A percentile compares a stretch with the other conserved stretches of the same genome.
Conservation (phyloP, 2,888 invertebrate genomes). For the Stenolophus ochropezus region DNA sequence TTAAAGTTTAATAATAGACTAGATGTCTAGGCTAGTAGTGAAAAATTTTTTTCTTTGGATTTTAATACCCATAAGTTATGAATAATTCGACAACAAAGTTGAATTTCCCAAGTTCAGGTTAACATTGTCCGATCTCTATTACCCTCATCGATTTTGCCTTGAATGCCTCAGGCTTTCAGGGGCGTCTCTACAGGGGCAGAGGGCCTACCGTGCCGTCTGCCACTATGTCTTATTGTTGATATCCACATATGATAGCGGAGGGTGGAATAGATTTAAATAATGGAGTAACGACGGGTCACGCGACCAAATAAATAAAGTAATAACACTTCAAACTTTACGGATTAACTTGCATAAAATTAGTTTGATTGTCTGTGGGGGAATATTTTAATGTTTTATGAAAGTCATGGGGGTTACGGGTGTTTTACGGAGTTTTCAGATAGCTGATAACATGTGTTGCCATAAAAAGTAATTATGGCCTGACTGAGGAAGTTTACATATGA, state of each 20-base stretch:
- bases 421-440: background rate
- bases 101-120: too few relatives aligned
- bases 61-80: too few relatives aligned
- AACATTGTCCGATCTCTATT: too few relatives aligned
- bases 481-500: background rate
- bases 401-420: background rate
- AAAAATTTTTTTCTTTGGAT: too few relatives aligned
- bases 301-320: constrained; percentile 49
- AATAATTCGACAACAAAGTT: too few relatives aligned
- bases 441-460: background rate
- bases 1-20: too few relatives aligned
- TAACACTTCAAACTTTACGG: constrained; percentile 41
- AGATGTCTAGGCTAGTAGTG: too few relatives aligned
- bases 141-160: too few relatives aligned
- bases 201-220: constrained; percentile 22
- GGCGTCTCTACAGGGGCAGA: background rate
- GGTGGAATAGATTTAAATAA: constrained; percentile 57
- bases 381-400: constrained; percentile 26
- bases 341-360: constrained; percentile 38
- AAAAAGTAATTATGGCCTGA: background rate
- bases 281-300: constrained; percentile 38
- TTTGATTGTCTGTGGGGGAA: constrained; percentile 22
- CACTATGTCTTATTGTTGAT: constrained; percentile 51
- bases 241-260: constrained; percentile 46
- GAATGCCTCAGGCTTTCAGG: background rate